phyloP scores from a whole-genome alignment of 2,113 vertebrate species.

The Suricata suricatta region DNA sequence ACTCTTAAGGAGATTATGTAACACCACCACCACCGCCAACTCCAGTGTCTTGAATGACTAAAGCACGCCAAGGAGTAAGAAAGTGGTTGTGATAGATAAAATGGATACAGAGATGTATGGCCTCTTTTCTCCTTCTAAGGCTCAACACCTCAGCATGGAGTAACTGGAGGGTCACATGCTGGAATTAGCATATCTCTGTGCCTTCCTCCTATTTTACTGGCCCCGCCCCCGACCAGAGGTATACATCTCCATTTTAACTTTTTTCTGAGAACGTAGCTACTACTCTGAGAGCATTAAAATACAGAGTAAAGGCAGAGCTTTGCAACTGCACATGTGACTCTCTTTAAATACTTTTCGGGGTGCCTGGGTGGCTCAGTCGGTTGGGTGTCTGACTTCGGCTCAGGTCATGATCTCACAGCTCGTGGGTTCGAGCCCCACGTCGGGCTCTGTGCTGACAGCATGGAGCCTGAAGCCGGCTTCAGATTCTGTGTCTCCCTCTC shows the following conservation, averaged over 20 bases:
- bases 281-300: neutral
- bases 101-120: neutral
- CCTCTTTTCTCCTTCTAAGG: neutral
- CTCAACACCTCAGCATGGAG: neutral
- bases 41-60: neutral
- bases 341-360: neutral
- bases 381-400: too few relatives aligned
- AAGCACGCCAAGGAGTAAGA: neutral
- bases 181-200: neutral
- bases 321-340: neutral
- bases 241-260: neutral
- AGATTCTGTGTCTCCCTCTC: too few relatives aligned
- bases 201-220: neutral
- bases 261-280: neutral
- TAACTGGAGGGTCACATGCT: neutral
- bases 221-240: accelerated
- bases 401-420: too few relatives aligned
- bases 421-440: too few relatives aligned
- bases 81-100: neutral
- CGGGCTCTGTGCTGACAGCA: too few relatives aligned
- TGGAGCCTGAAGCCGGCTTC: too few relatives aligned
- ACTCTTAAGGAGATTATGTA: neutral
- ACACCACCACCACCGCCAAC: neutral
- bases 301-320: neutral
- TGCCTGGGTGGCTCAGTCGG: too few relatives aligned